phyloP scores from a whole-genome alignment of 2,113 vertebrate species.

The Beaufortia kweichowensis region DNA sequence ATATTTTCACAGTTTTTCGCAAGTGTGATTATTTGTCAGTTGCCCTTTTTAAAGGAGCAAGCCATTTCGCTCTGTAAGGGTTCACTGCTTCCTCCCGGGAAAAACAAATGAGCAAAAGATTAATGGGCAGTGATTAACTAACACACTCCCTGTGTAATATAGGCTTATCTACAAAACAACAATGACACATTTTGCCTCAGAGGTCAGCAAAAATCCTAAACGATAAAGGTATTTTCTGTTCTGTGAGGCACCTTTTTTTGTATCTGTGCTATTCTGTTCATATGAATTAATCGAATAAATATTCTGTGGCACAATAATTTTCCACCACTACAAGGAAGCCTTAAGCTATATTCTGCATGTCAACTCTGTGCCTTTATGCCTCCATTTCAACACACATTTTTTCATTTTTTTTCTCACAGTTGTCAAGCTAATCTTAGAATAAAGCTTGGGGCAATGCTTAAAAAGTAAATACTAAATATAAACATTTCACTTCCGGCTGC shows the following conservation, averaged over 20 bases:
- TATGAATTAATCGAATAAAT: background rate
- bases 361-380: background rate
- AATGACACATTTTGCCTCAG: slow-evolving; percentile 2
- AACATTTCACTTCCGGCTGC: background rate
- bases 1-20: background rate
- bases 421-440: background rate
- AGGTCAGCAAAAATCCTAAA: background rate
- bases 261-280: background rate
- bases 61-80: background rate
- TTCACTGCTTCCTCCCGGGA: background rate
- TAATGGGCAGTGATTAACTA: slow-evolving; percentile 18
- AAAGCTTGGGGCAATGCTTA: background rate
- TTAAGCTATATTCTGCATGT: too few species aligned
- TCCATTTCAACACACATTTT: background rate
- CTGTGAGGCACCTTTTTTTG: too few species aligned
- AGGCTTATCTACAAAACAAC: background rate
- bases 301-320: background rate
- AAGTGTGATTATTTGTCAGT: slow-evolving; percentile 20
- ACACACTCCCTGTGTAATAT: background rate
- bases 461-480: background rate
- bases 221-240: background rate
- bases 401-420: background rate
- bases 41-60: slow-evolving; percentile 32
- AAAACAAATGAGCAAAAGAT: slow-evolving; percentile 24
- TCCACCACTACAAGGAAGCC: background rate